Evolutionary conservation across 2,888 invertebrate genomes (phyloP).

Genomic region (Rotaria sp.): DNA sequence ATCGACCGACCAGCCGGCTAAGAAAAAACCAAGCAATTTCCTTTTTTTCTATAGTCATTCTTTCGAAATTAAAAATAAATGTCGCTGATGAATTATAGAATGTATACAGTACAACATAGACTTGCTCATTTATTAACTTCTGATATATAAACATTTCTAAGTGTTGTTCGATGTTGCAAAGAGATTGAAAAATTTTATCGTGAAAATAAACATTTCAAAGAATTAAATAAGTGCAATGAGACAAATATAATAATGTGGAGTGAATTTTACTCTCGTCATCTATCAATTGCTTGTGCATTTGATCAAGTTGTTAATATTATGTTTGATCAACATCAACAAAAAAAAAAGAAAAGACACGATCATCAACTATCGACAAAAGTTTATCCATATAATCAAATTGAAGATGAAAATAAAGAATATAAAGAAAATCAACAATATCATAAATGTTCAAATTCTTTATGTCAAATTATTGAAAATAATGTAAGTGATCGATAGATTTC

Average conservation of each 20-base stretch:
- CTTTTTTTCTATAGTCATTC: too few species aligned
- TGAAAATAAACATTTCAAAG: conserved; percentile 33
- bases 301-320: conserved; percentile 30
- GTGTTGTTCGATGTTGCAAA: conserved; percentile 28
- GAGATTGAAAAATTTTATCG: conserved; percentile 35
- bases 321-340: background rate
- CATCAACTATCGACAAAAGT: background rate
- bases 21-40: too few species aligned
- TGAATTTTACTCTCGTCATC: conserved; percentile 6
- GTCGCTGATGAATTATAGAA: conserved; percentile 33
- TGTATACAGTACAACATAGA: conserved; percentile 34
- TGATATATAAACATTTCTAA: conserved; percentile 31
- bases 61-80: too few species aligned
- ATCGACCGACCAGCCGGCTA: too few species aligned
- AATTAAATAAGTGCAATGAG: conserved; percentile 32
- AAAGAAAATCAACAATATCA: background rate
- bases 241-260: conserved; percentile 30
- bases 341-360: background rate
- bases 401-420: background rate
- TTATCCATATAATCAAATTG: background rate
- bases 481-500: background rate
- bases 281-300: conserved; percentile 33
- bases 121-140: conserved; percentile 32
- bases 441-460: background rate
- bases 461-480: background rate